Evolutionary conservation across 1,140 invertebrate species (phyloP).

Genomic region (Brachionus angularis): DNA sequence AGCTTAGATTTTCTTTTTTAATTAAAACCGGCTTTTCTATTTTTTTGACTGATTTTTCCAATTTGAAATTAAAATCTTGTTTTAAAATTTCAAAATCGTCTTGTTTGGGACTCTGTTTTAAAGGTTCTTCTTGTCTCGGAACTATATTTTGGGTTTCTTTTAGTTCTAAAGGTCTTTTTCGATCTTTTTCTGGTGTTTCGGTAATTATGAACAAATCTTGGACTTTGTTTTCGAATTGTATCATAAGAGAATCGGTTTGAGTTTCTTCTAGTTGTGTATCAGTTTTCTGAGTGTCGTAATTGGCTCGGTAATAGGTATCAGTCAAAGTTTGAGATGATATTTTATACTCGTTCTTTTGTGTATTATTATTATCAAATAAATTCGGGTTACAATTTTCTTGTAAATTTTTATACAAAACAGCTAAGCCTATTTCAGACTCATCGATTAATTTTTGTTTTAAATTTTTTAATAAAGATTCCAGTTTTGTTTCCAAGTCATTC

Average conservation of each 20-base stretch:
- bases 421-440: conserved; percentile 28
- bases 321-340: conserved; percentile 22
- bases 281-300: conserved; percentile 1
- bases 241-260: conserved; percentile 18
- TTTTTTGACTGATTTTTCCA: too few relatives aligned
- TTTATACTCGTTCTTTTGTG: not conserved
- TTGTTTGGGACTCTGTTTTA: not conserved
- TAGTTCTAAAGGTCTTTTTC: conserved; percentile 7
- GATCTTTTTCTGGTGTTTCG: conserved; percentile 21
- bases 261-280: not conserved
- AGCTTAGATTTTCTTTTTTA: not conserved
- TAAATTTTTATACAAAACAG: not conserved
- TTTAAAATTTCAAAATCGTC: not conserved
- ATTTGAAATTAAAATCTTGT: not conserved
- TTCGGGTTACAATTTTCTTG: conserved; percentile 9
- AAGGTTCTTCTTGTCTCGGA: not conserved
- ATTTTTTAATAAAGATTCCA: conserved; percentile 13
- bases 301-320: not conserved
- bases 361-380: not conserved
- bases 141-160: conserved; percentile 44
- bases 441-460: conserved; percentile 7
- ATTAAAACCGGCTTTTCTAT: not conserved
- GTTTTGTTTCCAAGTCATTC: not conserved
- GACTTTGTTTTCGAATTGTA: conserved; percentile 29
- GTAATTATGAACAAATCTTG: conserved; percentile 20